Percentiles rank a stretch among this genome's conserved stretches.
Evolutionary conservation across 2,113 vertebrate genomes (phyloP).

Genomic region (Tachysurus vachellii): DNA sequence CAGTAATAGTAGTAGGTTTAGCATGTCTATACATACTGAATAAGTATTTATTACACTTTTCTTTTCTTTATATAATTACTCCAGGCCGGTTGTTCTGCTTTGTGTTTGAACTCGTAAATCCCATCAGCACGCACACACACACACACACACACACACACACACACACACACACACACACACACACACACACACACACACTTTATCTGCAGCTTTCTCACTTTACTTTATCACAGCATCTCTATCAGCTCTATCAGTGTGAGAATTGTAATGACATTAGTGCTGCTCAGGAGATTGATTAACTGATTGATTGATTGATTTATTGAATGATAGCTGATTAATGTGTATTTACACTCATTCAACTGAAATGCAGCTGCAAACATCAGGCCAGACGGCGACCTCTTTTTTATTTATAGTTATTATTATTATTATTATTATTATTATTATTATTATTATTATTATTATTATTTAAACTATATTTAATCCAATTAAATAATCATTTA

Average conservation of each 20-base stretch:
- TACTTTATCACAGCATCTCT: constrained; percentile 24
- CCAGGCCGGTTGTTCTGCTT: neutral
- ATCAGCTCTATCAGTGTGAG: constrained; percentile 10
- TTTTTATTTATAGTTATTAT: neutral
- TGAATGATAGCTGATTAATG: constrained; percentile 22
- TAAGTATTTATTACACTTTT: neutral
- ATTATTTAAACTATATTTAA: neutral
- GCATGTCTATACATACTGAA: neutral
- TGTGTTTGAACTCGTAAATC: constrained; percentile 12
- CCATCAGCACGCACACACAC: constrained; percentile 8
- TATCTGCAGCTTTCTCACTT: constrained; percentile 17
- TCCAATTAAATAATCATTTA: neutral
- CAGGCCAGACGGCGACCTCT: neutral
- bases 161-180: neutral
- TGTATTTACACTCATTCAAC: neutral
- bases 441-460: constrained; percentile 30
- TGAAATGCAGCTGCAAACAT: constrained; percentile 22
- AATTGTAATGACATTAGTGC: neutral
- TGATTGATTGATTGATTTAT: neutral
- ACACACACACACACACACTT: neutral
- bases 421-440: constrained; percentile 17
- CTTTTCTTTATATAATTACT: neutral
- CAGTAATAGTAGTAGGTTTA: neutral
- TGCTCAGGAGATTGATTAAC: constrained; percentile 1
- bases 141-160: neutral